Conservation (phyloP, 2,888 invertebrate genomes). For the Tetrapedia diversipes region DNA sequence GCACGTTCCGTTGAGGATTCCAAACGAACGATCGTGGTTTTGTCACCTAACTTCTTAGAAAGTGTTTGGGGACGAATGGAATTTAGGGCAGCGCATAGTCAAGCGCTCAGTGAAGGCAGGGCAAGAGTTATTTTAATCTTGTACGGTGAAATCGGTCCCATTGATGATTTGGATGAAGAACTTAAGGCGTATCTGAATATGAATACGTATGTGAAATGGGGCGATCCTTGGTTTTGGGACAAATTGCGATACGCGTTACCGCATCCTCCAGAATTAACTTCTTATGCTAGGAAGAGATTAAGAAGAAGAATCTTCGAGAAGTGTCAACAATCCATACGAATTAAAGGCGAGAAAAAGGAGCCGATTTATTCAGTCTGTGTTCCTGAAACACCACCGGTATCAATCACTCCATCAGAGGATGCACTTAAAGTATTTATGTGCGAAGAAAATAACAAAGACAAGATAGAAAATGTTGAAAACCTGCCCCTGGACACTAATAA, state of each 20-base stretch:
- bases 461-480: slow-evolving; percentile 4
- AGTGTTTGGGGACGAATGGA: slow-evolving; percentile 91
- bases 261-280: slow-evolving; percentile 82
- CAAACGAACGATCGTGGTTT: slow-evolving; percentile 87
- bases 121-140: slow-evolving; percentile 90
- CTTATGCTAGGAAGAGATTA: slow-evolving; percentile 15
- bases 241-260: slow-evolving; percentile 90
- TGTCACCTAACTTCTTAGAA: slow-evolving; percentile 89
- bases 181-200: slow-evolving; percentile 88
- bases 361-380: slow-evolving; percentile 66
- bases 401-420: slow-evolving; percentile 76
- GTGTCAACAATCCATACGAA: slow-evolving; percentile 65
- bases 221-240: slow-evolving; percentile 92
- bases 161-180: slow-evolving; percentile 87
- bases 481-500: slow-evolving; percentile 16
- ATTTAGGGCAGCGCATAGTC: slow-evolving; percentile 89
- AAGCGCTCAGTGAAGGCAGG: slow-evolving; percentile 88
- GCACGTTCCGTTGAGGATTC: slow-evolving; percentile 89
- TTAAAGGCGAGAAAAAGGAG: slow-evolving; percentile 74
- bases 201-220: slow-evolving; percentile 93
- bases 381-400: slow-evolving; percentile 68
- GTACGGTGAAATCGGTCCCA: slow-evolving; percentile 87
- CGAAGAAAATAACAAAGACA: slow-evolving; percentile 37
- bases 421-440: slow-evolving; percentile 72
- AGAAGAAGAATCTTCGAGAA: slow-evolving; percentile 68